Conservation (phyloP, 2,888 invertebrate species). For the Escarpia spicata region DNA sequence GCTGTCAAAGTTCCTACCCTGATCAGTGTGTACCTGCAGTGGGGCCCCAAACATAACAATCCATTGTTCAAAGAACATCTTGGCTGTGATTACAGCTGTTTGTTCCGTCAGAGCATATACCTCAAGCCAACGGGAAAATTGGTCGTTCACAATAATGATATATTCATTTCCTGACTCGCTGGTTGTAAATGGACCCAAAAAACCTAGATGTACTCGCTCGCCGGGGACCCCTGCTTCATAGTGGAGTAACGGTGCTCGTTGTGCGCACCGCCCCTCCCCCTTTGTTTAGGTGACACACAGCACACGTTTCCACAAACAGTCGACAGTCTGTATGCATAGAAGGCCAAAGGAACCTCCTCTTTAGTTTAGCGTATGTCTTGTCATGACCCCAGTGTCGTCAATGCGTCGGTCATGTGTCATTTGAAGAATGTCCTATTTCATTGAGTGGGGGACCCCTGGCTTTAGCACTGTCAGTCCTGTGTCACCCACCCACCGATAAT, state of each 20-base stretch:
- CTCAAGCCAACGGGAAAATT: conserved; percentile 28
- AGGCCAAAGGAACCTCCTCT: too few species aligned
- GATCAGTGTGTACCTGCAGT: conserved; percentile 28
- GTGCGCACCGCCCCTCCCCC: too few species aligned
- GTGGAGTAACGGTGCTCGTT: too few species aligned
- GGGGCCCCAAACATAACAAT: background rate
- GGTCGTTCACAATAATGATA: conserved; percentile 23
- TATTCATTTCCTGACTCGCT: conserved; percentile 7
- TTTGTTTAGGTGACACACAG: background rate
- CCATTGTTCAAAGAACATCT: too few species aligned
- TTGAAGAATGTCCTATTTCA: background rate
- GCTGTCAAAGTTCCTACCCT: conserved; percentile 31
- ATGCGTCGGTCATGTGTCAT: background rate
- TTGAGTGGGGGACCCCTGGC: background rate
- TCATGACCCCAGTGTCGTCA: too few species aligned
- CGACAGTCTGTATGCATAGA: too few species aligned
- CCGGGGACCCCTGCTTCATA: too few species aligned
- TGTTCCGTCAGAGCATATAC: background rate
- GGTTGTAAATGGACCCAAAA: background rate
- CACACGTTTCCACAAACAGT: too few species aligned
- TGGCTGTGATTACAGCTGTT: too few species aligned
- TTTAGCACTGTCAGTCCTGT: background rate
- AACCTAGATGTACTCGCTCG: conserved; percentile 23
- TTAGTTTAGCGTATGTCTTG: too few species aligned
- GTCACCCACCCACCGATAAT: background rate